Evolutionary conservation across 1,140 invertebrate species (phyloP).

Genomic region (Drosophila pruinosa): DNA sequence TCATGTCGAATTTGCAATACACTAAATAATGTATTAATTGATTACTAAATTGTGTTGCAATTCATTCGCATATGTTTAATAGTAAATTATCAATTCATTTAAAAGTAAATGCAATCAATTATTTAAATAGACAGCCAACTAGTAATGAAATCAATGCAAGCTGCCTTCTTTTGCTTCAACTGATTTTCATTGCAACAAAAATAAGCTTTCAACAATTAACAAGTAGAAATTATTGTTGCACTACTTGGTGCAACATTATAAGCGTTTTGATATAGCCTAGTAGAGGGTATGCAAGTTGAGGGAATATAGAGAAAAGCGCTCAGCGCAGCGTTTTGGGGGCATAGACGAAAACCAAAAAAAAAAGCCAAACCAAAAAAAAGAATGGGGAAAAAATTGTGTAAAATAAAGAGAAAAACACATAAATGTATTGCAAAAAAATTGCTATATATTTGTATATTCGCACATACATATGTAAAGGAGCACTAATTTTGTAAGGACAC

Average conservation of each 20-base stretch:
- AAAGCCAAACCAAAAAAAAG: conserved; percentile 53
- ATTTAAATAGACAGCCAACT: too few relatives aligned
- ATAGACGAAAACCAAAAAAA: conserved; percentile 49
- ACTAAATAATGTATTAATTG: conserved; percentile 25
- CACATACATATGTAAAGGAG: conserved; percentile 58
- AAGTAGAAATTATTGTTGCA: too few relatives aligned
- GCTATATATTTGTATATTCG: conserved; percentile 43
- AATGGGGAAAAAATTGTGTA: conserved; percentile 25
- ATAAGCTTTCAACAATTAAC: too few relatives aligned
- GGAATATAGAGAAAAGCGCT: conserved; percentile 13
- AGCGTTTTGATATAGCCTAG: neutral
- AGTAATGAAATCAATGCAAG: too few relatives aligned
- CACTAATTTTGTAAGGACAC: conserved; percentile 80
- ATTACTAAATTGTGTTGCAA: too few relatives aligned
- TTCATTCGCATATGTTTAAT: too few relatives aligned
- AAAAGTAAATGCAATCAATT: too few relatives aligned
- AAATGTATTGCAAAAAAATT: conserved; percentile 70
- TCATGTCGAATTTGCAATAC: conserved; percentile 1
- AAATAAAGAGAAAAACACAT: too few relatives aligned
- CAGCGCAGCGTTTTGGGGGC: conserved; percentile 12
- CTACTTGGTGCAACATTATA: too few relatives aligned
- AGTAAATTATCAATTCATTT: too few relatives aligned
- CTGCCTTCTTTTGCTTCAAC: too few relatives aligned
- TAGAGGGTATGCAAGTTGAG: conserved; percentile 19
- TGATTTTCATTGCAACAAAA: too few relatives aligned